These are phyloP conservation scores for Psophia crepitans DNA, from an alignment of 2,113 vertebrate species.

Conservation along the genomic window DNA sequence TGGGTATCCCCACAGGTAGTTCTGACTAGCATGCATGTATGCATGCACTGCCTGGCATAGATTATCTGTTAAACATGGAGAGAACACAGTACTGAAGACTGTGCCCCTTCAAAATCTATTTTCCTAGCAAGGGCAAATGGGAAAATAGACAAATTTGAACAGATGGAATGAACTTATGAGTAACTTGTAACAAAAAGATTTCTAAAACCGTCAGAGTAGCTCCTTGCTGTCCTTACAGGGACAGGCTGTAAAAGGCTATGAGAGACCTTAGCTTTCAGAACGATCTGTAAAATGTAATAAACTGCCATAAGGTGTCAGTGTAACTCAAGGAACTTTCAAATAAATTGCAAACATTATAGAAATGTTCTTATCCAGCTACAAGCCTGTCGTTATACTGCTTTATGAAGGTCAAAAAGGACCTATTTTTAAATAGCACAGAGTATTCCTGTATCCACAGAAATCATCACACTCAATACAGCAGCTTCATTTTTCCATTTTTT, in stretches of 20 bases:
- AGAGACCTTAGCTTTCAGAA: not conserved
- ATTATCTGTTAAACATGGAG: not conserved
- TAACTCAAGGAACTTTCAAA: conserved; percentile 7
- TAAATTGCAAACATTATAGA: not conserved
- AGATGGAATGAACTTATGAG: not conserved
- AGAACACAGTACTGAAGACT: not conserved
- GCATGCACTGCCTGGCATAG: not conserved
- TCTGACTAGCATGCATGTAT: not conserved
- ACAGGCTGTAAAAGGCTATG: not conserved
- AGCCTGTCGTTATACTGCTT: not conserved
- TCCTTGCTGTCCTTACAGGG: not conserved
- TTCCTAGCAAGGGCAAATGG: not conserved
- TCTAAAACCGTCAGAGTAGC: not conserved
- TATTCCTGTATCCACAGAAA: not conserved
- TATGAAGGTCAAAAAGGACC: not conserved
- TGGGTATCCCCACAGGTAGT: not conserved
- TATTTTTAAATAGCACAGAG: not conserved
- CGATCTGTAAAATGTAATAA: not conserved
- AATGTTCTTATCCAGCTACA: not conserved
- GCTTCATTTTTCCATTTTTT: not conserved
- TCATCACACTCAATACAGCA: not conserved
- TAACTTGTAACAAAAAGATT: not conserved
- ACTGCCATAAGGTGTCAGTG: conserved; percentile 73
- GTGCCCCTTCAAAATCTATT: not conserved
- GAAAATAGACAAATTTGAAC: not conserved